A percentile compares a stretch with the other conserved stretches of the same genome.
Conservation (phyloP, 2,888 invertebrate genomes). For the Cryptocheilus praepositus region DNA sequence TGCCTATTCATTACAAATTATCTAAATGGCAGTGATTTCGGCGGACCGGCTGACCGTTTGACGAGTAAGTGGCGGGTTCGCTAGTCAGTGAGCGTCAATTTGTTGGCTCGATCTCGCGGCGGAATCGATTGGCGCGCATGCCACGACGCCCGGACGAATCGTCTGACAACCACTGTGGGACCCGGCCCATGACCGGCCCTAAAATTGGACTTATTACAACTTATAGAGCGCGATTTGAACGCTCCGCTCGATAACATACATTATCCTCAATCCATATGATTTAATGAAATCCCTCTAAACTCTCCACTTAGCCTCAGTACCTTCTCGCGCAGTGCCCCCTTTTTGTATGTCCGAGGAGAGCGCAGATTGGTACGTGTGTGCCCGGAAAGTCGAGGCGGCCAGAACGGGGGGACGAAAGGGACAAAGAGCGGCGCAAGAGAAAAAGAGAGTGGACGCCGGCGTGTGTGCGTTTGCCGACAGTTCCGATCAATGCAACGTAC, state of each 20-base stretch:
- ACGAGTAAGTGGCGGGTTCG: conserved; percentile 75
- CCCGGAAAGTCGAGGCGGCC: conserved; percentile 4
- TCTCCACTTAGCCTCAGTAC: conserved; percentile 73
- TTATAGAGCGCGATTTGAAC: conserved; percentile 75
- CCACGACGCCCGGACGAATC: conserved; percentile 3
- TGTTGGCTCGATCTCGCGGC: conserved; percentile 8
- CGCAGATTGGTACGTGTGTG: conserved; percentile 39
- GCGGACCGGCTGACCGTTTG: conserved; percentile 72
- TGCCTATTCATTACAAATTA: conserved; percentile 80
- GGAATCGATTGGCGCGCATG: too few species aligned
- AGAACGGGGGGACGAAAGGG: conserved; percentile 17
- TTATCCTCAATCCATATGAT: conserved; percentile 75
- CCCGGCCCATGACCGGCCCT: conserved; percentile 72
- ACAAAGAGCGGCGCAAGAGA: conserved; percentile 9
- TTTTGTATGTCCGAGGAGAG: conserved; percentile 29
- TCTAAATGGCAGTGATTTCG: conserved; percentile 79
- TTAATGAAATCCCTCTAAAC: conserved; percentile 76
- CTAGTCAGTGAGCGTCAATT: conserved; percentile 64
- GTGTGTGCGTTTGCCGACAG: conserved; percentile 31
- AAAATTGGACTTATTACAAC: conserved; percentile 76
- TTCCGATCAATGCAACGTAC: conserved; percentile 35
- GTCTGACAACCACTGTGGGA: conserved; percentile 68
- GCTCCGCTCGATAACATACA: conserved; percentile 74
- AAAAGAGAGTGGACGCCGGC: conserved; percentile 2
- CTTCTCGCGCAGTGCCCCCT: conserved; percentile 57